Conservation (phyloP, 2,888 invertebrate species). For the Cordilura impudica region DNA sequence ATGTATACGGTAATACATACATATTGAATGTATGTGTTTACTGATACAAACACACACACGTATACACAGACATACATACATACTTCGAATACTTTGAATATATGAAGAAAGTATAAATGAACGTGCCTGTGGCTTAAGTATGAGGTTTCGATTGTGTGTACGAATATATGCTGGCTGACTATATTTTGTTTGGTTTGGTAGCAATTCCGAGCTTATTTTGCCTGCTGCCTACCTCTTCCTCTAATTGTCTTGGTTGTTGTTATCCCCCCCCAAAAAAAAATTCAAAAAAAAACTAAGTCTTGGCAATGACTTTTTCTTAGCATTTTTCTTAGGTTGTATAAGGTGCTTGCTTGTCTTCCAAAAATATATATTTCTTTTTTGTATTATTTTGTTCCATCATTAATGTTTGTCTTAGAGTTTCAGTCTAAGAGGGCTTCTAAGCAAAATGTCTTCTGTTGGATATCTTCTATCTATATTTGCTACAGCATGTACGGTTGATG, state of each 20-base stretch:
- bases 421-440: neutral
- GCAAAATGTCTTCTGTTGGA: neutral
- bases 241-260: neutral
- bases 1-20: slow-evolving; percentile 37
- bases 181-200: slow-evolving; percentile 16
- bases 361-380: neutral
- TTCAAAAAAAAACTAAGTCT: neutral
- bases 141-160: slow-evolving; percentile 43
- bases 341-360: neutral
- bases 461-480: neutral
- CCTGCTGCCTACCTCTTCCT: neutral
- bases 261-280: neutral
- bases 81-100: slow-evolving; percentile 10
- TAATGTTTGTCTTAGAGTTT: neutral
- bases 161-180: slow-evolving; percentile 43
- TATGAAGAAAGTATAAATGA: slow-evolving; percentile 58
- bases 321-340: neutral
- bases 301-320: neutral
- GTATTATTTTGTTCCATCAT: neutral
- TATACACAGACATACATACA: neutral
- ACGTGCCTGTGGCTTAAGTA: slow-evolving; percentile 54
- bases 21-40: neutral
- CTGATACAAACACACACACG: neutral
- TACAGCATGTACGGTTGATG: neutral
- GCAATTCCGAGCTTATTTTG: neutral